A percentile compares a stretch with the other conserved stretches of the same genome.
Conservation (phyloP, 2,888 invertebrate species). For the Meta bourneti region DNA sequence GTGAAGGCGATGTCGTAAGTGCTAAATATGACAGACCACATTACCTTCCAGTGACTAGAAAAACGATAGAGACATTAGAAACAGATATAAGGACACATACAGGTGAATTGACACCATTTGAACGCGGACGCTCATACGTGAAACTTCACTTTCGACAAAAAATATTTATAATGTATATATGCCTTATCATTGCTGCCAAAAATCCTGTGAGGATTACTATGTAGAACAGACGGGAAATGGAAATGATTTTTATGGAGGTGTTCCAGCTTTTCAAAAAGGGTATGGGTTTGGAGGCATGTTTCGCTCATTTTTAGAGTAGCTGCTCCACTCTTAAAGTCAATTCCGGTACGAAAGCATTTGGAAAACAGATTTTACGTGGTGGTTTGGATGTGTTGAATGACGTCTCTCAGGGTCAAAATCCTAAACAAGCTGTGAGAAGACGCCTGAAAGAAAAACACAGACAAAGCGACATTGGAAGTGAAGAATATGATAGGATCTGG, state of each 20-base stretch:
- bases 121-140: too few relatives aligned
- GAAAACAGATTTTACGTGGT: slow-evolving; percentile 28
- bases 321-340: slow-evolving; percentile 13
- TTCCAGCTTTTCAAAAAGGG: slow-evolving; percentile 26
- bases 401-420: background rate
- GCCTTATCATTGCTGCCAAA: slow-evolving; percentile 23
- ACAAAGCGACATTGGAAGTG: too few relatives aligned
- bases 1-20: too few relatives aligned
- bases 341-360: slow-evolving; percentile 23
- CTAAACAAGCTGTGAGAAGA: slow-evolving; percentile 19
- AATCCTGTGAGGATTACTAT: slow-evolving; percentile 39
- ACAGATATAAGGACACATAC: too few relatives aligned
- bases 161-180: slow-evolving; percentile 7
- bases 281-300: slow-evolving; percentile 40
- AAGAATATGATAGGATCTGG: too few relatives aligned
- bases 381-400: slow-evolving; percentile 25
- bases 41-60: too few relatives aligned
- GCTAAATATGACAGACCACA: too few relatives aligned
- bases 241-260: slow-evolving; percentile 32
- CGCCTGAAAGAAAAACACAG: slow-evolving; percentile 19
- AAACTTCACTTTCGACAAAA: background rate
- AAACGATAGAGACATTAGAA: too few relatives aligned
- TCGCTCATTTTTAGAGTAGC: slow-evolving; percentile 39
- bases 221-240: slow-evolving; percentile 18
- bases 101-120: too few relatives aligned